These are phyloP conservation scores for Mayetiola destructor DNA, from an alignment of 2,888 invertebrate genomes.

Conservation along the genomic window DNA sequence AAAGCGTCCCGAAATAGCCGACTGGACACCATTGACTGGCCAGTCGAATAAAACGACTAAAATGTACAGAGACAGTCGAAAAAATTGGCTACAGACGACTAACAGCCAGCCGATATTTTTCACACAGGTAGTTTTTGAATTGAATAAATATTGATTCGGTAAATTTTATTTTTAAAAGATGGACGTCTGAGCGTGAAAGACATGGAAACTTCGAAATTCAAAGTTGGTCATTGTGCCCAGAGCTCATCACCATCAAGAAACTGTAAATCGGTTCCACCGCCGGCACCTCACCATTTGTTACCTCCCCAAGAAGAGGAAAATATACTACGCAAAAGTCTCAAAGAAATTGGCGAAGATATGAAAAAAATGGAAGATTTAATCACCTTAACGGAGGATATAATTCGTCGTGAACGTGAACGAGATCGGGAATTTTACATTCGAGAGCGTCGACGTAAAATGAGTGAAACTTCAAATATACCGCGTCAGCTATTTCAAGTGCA, in stretches of 20 bases:
- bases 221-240: neutral
- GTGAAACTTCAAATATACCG: conserved; percentile 16
- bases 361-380: conserved; percentile 34
- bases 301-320: conserved; percentile 6
- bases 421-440: conserved; percentile 25
- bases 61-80: no score
- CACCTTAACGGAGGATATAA: conserved; percentile 31
- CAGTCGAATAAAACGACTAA: no score
- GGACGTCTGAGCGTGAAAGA: neutral
- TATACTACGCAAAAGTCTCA: conserved; percentile 25
- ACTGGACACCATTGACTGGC: no score
- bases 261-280: neutral
- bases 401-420: conserved; percentile 28
- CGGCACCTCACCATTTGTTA: neutral
- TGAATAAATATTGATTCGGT: neutral
- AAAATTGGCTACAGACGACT: no score
- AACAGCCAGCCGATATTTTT: no score
- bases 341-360: conserved; percentile 34
- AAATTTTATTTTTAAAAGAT: neutral
- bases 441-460: conserved; percentile 20
- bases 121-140: no score
- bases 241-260: neutral
- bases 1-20: no score
- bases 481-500: conserved; percentile 16
- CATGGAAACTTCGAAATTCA: neutral